A percentile compares a stretch with the other conserved stretches of the same genome.
phyloP scores from a whole-genome alignment of 2,113 vertebrate species.

The Caretta caretta region DNA sequence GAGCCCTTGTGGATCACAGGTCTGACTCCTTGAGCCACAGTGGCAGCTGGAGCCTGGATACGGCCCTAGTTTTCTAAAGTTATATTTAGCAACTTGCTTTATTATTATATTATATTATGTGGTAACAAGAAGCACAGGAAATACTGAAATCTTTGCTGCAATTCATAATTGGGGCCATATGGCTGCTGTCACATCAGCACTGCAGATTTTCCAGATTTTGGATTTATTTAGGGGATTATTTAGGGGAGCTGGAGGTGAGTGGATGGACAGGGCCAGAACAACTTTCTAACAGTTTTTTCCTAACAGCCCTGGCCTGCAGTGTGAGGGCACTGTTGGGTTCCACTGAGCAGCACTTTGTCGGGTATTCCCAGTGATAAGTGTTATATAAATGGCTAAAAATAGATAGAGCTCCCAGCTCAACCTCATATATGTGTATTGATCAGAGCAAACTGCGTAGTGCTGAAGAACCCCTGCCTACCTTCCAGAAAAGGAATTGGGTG shows the following conservation, averaged over 20 bases:
- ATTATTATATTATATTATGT: conserved; percentile 70
- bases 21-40: conserved; percentile 50
- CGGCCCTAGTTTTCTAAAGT: conserved; percentile 67
- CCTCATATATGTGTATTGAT: not conserved
- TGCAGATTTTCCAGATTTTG: conserved; percentile 67
- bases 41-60: conserved; percentile 67
- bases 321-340: not conserved
- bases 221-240: conserved; percentile 68
- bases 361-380: not conserved
- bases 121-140: conserved; percentile 74
- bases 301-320: not conserved
- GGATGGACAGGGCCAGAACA: conserved; percentile 49
- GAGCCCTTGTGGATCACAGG: not conserved
- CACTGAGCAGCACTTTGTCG: not conserved
- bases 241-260: conserved; percentile 25
- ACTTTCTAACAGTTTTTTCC: conserved; percentile 44
- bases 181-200: conserved; percentile 69
- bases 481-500: not conserved
- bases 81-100: conserved; percentile 71
- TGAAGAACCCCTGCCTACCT: not conserved
- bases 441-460: not conserved
- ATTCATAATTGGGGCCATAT: conserved; percentile 72
- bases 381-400: not conserved
- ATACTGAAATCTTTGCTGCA: conserved; percentile 72
- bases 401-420: not conserved